Percentiles rank a stretch among this genome's conserved stretches.
These are phyloP conservation scores for Nycteola revayana DNA, from an alignment of 2,888 invertebrate species.

Conservation along the genomic window DNA sequence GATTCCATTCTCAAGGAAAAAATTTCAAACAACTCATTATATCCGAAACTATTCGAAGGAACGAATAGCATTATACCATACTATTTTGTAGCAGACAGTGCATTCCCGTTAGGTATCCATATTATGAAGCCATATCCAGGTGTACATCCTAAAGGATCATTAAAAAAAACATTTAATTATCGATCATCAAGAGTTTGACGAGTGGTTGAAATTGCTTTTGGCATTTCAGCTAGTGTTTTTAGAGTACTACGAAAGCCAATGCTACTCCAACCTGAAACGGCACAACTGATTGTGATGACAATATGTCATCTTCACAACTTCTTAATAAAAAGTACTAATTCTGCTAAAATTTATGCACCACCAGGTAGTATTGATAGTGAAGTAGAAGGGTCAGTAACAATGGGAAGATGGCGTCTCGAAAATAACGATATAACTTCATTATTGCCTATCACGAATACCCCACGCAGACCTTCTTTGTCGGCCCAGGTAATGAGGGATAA, in stretches of 20 bases:
- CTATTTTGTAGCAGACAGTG: conserved; percentile 10
- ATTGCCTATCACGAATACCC: conserved; percentile 14
- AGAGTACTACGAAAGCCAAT: conserved; percentile 2
- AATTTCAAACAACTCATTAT: conserved; percentile 13
- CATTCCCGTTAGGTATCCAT: conserved; percentile 5
- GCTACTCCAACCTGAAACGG: not conserved
- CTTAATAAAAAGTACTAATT: not conserved
- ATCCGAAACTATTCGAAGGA: conserved; percentile 12
- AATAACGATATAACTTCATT: conserved; percentile 16
- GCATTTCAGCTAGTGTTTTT: conserved; percentile 2
- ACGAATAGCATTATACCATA: conserved; percentile 9
- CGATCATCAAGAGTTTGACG: conserved; percentile 1
- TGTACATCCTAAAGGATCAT: not conserved
- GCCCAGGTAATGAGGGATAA: conserved; percentile 16
- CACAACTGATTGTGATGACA: not conserved
- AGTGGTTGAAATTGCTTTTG: conserved; percentile 4
- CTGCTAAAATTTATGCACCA: conserved; percentile 15
- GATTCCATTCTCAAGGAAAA: conserved; percentile 13
- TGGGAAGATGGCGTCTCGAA: conserved; percentile 12
- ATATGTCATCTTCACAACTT: conserved; percentile 1
- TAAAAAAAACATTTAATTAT: conserved; percentile 3
- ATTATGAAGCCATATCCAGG: conserved; percentile 8
- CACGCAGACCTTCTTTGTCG: conserved; percentile 7
- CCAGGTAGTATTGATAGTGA: conserved; percentile 16
- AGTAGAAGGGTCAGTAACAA: conserved; percentile 12